These are phyloP conservation scores for Babylonia areolata DNA, from an alignment of 1,140 invertebrate genomes.

Conservation along the genomic window DNA sequence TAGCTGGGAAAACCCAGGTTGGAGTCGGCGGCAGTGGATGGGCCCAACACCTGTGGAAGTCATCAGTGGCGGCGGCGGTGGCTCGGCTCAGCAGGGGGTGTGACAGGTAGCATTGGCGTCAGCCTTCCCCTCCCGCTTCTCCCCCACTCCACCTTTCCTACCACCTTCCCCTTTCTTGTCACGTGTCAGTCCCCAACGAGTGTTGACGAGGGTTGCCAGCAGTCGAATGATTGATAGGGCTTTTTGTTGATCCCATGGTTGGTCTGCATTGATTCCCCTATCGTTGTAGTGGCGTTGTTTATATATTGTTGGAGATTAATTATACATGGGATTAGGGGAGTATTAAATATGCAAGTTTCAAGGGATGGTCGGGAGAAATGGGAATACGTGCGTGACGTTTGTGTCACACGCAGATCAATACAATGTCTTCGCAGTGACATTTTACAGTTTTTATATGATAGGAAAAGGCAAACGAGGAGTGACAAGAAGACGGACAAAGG, in stretches of 20 bases:
- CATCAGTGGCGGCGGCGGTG: background rate
- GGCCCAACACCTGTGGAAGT: background rate
- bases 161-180: background rate
- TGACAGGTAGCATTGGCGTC: background rate
- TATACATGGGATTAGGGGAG: background rate
- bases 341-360: background rate
- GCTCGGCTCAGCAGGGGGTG: background rate
- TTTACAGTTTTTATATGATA: too few relatives aligned
- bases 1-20: background rate
- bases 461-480: too few relatives aligned
- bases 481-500: too few relatives aligned
- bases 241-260: background rate
- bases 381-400: too few relatives aligned
- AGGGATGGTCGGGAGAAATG: too few relatives aligned
- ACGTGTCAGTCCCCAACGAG: background rate
- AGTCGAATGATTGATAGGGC: background rate
- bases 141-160: background rate
- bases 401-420: too few relatives aligned
- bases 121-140: background rate
- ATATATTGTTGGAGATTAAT: background rate
- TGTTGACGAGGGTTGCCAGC: background rate
- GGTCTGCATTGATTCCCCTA: background rate
- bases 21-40: background rate
- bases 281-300: background rate
- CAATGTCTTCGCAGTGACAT: too few relatives aligned